Conservation (phyloP, 2,797 vertebrate species). For the Alca torda region DNA sequence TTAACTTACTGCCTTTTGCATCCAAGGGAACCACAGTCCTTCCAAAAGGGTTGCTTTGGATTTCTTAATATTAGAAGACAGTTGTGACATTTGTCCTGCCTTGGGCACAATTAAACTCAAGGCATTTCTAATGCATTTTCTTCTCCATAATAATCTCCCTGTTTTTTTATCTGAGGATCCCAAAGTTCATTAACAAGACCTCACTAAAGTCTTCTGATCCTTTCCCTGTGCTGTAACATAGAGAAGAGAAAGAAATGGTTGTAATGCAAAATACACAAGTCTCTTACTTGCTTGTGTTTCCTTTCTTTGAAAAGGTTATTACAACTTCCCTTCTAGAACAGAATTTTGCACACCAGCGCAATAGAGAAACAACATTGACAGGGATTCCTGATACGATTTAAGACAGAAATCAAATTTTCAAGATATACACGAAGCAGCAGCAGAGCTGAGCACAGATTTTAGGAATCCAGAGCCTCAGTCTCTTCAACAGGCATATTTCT, state of each 20-base stretch:
- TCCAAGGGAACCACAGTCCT: neutral
- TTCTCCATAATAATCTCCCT: neutral
- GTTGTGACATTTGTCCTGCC: neutral
- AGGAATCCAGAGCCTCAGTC: neutral
- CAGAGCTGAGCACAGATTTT: neutral
- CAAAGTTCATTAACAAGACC: neutral
- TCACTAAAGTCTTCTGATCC: neutral
- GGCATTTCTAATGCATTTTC: neutral
- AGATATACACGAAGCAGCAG: neutral
- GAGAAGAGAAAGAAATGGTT: neutral
- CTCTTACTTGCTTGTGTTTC: neutral
- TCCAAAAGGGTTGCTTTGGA: neutral
- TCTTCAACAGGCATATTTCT: neutral
- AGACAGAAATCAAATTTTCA: neutral
- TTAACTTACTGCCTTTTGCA: neutral
- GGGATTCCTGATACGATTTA: neutral
- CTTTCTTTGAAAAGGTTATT: neutral
- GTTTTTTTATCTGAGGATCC: neutral
- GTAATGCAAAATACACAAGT: neutral
- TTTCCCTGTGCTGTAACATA: neutral
- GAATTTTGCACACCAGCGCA: neutral
- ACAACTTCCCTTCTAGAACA: neutral
- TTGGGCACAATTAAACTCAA: neutral
- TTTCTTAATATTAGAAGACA: neutral
- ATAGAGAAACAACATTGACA: neutral